These are phyloP conservation scores for Nylanderia fulva DNA, from an alignment of 1,140 invertebrate species.

Conservation along the genomic window DNA sequence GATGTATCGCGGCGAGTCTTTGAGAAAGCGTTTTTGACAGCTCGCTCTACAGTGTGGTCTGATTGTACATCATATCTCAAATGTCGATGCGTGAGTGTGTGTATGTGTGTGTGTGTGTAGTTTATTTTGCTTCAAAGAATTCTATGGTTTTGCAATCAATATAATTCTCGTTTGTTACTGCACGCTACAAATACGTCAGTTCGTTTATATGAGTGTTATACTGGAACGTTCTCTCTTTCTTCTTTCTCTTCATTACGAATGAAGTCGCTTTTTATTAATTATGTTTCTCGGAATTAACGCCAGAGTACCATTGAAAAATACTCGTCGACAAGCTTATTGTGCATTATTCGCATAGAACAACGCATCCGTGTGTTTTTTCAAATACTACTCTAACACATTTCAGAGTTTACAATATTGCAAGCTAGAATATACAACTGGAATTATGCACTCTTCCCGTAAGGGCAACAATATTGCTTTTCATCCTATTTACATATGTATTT, in stretches of 20 bases:
- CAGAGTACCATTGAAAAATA: not conserved
- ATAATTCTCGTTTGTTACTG: not conserved
- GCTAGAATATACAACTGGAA: not conserved
- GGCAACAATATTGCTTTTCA: not conserved
- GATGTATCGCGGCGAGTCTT: not conserved
- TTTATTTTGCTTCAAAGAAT: slow-evolving; percentile 16
- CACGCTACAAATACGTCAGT: not conserved
- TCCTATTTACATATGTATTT: not conserved
- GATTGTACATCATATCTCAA: not conserved
- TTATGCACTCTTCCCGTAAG: not conserved
- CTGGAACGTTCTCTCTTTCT: not conserved
- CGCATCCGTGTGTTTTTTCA: not conserved
- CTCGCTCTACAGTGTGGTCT: not conserved
- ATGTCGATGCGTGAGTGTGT: not conserved
- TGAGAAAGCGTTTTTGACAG: not conserved
- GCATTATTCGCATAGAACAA: not conserved
- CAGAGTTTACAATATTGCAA: not conserved
- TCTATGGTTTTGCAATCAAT: not conserved
- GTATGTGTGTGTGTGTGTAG: too few relatives aligned
- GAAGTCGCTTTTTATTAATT: not conserved
- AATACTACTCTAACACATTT: not conserved
- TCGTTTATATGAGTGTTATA: not conserved
- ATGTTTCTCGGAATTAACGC: not conserved
- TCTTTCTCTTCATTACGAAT: not conserved
- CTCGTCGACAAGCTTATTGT: slow-evolving; percentile 1